These are phyloP conservation scores for Vulpes ferrilata DNA, from an alignment of 2,113 vertebrate genomes.

Conservation along the genomic window DNA sequence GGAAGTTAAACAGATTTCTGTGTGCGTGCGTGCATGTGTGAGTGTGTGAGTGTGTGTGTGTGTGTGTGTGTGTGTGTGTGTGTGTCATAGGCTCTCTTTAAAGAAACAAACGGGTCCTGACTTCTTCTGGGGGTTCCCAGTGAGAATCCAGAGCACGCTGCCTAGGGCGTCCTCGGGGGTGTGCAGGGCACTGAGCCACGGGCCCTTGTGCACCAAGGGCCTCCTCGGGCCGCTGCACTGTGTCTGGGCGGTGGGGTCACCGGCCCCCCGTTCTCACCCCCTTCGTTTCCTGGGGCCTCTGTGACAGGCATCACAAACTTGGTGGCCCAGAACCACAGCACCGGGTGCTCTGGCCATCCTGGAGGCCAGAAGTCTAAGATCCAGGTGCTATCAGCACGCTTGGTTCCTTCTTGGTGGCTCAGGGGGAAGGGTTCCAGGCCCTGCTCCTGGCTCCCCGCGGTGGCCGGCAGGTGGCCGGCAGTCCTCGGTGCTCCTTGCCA, in stretches of 20 bases:
- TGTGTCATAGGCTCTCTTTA: background rate
- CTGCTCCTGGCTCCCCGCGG: background rate
- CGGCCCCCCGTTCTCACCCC: background rate
- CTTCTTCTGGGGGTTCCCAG: background rate
- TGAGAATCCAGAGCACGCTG: background rate
- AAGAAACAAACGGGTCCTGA: background rate
- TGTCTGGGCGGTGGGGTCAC: background rate
- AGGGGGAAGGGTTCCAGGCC: background rate
- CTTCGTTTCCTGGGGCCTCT: background rate
- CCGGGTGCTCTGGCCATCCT: background rate
- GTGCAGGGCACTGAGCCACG: background rate
- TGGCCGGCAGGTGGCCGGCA: background rate
- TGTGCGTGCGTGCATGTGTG: background rate
- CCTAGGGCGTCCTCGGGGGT: fast-evolving
- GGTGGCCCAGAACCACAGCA: background rate
- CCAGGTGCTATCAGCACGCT: background rate
- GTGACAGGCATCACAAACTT: background rate
- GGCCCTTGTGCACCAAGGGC: background rate
- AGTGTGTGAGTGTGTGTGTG: constrained; percentile 27
- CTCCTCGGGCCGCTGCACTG: background rate
- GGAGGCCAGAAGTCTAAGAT: background rate
- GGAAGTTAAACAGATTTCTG: background rate
- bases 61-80: background rate
- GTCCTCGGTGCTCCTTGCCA: background rate
- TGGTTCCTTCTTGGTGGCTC: background rate